These are phyloP conservation scores for Agrochola lota DNA, from an alignment of 2,888 invertebrate genomes.

Conservation along the genomic window DNA sequence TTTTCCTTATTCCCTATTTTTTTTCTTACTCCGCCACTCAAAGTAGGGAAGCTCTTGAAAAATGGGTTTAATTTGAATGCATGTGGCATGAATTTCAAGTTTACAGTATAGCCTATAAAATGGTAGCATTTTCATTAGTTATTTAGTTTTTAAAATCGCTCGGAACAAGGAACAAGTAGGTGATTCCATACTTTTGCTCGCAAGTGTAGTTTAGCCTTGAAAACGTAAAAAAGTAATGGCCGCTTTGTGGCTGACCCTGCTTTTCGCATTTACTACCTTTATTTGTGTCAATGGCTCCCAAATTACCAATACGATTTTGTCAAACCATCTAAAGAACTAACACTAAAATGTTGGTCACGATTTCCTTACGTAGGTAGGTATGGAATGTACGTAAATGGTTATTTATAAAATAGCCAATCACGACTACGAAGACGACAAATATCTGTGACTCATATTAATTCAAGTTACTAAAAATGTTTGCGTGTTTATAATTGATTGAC, in stretches of 20 bases:
- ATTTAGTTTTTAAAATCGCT: no score
- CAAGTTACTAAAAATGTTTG: conserved; percentile 2
- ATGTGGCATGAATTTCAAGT: no score
- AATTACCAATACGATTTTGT: conserved; percentile 2
- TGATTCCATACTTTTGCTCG: no score
- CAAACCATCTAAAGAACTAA: conserved; percentile 7
- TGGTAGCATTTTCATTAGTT: no score
- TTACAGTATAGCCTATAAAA: no score
- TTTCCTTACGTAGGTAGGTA: not conserved
- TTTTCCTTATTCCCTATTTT: no score
- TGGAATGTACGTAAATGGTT: conserved; percentile 43
- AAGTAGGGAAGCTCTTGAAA: no score
- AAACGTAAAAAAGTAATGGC: conserved; percentile 3
- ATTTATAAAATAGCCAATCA: conserved; percentile 50
- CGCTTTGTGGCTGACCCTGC: conserved; percentile 7
- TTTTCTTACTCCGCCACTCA: no score
- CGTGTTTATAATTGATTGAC: conserved; percentile 9
- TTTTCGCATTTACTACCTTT: conserved; percentile 7
- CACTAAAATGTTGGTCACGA: conserved; percentile 40
- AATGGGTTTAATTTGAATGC: no score
- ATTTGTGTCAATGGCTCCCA: not conserved
- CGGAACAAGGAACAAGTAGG: no score
- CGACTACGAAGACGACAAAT: conserved; percentile 27
- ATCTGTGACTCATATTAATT: conserved; percentile 37
- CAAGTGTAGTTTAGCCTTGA: not conserved